Evolutionary conservation across 2,888 invertebrate genomes (phyloP), one percentile per base, ranked within the genome.

Genomic region (Nasonia oneida): DNA sequence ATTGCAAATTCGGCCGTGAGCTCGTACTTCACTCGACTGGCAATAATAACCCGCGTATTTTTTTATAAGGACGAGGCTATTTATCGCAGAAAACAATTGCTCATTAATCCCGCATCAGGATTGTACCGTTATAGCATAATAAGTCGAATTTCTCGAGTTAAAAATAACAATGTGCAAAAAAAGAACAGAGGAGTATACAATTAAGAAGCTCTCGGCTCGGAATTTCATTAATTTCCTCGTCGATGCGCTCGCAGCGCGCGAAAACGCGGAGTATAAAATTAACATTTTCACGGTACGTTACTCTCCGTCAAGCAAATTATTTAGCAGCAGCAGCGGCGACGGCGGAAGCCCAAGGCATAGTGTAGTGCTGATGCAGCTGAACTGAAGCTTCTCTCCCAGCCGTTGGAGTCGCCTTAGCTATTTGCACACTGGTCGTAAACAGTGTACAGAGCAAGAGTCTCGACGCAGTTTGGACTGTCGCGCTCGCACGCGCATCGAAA

Each of bases 1-100:
- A 73, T 81, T 81, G 74, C 61, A 74, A 73, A 81, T 81, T 73
- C 23, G 3, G 12, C 12, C 23, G 29, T 12, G 12, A 42, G 42
- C 71, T 42, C 73, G 15, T 23, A 42, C 47, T 47, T 67, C 67
- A 67, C 33, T 12, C n/a, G 8, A 6, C 39, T 18, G 33, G 18
- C 3, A n/a, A 71, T 37, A 71, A 71, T 39, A 71, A 71, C 8
- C 71, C 39, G n/a, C 6, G 33, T 15, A 23, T 61, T 23, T 23
- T 18, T 61, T 3, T 23, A 10, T 10, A 23, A 61, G 0, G 23
- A 61, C 2, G 61, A n/a, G 23, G 37, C 37, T 37, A 4, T 37
- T 37, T 37, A 29, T 39, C 39, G 8, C 42, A 42, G 42, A 1
- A 42, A 42, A 42, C 6, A 8, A 42, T 42, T 42, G 8, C 0